Evolutionary conservation across 2,888 invertebrate species (phyloP).

Genomic region (Athalia circularis): DNA sequence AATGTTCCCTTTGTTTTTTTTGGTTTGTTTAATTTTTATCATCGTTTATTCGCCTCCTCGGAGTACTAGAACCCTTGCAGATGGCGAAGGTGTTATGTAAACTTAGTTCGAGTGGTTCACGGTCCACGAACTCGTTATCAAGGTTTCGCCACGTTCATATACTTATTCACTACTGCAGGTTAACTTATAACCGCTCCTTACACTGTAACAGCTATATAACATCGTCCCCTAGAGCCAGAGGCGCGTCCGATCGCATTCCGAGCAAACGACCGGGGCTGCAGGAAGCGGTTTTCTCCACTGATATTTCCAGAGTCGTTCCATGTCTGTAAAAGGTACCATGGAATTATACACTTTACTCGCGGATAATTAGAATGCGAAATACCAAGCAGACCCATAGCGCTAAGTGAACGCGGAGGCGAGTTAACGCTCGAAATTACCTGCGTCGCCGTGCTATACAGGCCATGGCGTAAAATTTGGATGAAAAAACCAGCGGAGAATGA

Average conservation of each 20-base stretch:
- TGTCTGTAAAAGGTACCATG: not conserved
- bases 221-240: not conserved
- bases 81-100: conserved; percentile 5
- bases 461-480: no score
- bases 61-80: not conserved
- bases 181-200: no score
- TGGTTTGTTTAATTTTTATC: no score
- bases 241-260: conserved; percentile 41
- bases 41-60: no score
- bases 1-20: no score
- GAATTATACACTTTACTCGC: conserved; percentile 17
- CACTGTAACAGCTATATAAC: no score
- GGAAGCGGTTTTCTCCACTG: not conserved
- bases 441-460: no score
- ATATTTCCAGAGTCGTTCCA: conserved; percentile 18
- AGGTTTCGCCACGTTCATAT: conserved; percentile 25
- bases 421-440: no score
- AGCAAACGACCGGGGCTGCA: conserved; percentile 25
- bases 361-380: conserved; percentile 35
- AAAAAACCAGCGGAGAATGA: no score
- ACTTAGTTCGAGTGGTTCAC: conserved; percentile 19
- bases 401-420: not conserved
- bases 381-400: not conserved
- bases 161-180: conserved; percentile 13
- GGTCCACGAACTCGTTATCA: conserved; percentile 41